Evolutionary conservation across 2,113 vertebrate species (phyloP).

Genomic region (Egretta garzetta): DNA sequence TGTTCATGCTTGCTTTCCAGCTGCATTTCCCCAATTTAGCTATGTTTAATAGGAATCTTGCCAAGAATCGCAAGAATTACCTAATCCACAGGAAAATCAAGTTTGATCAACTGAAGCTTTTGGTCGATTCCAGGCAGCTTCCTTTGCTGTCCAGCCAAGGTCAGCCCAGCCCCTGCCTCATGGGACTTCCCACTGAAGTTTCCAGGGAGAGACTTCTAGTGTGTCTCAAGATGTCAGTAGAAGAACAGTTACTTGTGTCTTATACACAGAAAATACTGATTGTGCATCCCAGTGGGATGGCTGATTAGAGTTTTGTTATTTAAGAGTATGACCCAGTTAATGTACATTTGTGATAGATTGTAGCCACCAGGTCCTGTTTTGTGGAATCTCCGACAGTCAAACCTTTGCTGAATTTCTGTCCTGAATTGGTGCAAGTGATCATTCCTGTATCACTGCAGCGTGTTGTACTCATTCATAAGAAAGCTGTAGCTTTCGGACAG

Average conservation of each 20-base stretch:
- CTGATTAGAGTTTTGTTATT: neutral
- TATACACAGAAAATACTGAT: neutral
- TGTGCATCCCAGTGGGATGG: neutral
- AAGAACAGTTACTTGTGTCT: neutral
- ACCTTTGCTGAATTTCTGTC: neutral
- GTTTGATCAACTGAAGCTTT: neutral
- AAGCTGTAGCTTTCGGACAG: neutral
- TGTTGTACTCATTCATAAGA: neutral
- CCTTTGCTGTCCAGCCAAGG: neutral
- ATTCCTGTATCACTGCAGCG: neutral
- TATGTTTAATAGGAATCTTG: neutral
- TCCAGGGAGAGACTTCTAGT: neutral
- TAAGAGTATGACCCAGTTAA: neutral
- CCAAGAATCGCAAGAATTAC: neutral
- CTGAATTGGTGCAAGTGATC: neutral
- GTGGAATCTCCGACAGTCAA: neutral
- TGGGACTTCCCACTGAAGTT: neutral
- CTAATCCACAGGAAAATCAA: fast-evolving
- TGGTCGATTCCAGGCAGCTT: neutral
- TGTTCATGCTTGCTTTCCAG: neutral
- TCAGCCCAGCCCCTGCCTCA: neutral
- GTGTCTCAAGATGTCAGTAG: neutral
- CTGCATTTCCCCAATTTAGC: neutral
- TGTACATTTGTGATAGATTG: neutral
- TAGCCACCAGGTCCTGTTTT: neutral